Conservation (phyloP, 2,797 vertebrate genomes). For the Cephalopachus bancanus region DNA sequence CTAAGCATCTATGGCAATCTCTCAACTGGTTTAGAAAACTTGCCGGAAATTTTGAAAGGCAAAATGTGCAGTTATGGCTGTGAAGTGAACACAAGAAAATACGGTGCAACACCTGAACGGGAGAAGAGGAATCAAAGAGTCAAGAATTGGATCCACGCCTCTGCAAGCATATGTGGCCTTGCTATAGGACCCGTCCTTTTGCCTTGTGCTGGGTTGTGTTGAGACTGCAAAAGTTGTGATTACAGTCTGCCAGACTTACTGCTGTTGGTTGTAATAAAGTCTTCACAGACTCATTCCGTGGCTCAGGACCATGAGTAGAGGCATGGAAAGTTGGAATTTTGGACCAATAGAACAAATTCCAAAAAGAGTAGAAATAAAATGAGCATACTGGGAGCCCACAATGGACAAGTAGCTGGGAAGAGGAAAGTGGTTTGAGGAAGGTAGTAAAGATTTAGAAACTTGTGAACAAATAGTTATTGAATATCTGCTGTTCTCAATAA, state of each 20-base stretch:
- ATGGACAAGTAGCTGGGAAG: neutral
- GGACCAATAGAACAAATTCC: neutral
- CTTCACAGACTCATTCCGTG: neutral
- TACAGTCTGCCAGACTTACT: neutral
- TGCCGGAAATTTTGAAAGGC: neutral
- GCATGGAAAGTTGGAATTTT: neutral
- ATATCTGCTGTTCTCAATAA: neutral
- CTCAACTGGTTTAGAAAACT: slow-evolving; percentile 22
- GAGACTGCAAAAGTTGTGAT: neutral
- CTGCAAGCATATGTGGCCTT: fast-evolving
- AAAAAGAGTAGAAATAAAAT: neutral
- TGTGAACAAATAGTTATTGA: neutral
- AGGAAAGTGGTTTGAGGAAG: neutral
- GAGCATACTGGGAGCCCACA: neutral
- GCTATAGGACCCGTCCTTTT: neutral
- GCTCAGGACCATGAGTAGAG: neutral
- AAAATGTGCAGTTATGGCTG: neutral
- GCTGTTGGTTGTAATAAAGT: neutral
- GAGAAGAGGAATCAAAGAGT: neutral
- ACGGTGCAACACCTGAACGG: neutral
- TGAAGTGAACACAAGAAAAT: neutral
- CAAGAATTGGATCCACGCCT: neutral
- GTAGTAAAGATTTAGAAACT: neutral
- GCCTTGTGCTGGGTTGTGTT: neutral
- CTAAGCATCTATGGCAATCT: neutral